Percentiles rank a stretch among this genome's conserved stretches.
phyloP scores from a whole-genome alignment of 2,888 invertebrate genomes.

The Tipula unca region DNA sequence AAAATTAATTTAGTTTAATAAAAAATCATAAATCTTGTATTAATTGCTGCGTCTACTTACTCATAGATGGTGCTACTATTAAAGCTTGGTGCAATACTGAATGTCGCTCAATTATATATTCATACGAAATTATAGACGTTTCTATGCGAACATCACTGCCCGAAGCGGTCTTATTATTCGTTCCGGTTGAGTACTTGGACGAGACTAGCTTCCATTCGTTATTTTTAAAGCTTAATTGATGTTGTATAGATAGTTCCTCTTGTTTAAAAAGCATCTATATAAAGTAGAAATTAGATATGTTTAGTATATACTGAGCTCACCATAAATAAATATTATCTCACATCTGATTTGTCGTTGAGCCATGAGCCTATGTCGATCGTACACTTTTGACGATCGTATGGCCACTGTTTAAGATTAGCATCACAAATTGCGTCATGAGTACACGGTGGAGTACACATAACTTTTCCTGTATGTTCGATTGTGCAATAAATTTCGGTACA shows the following conservation, averaged over 20 bases:
- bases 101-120: conserved; percentile 50
- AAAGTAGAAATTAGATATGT: background rate
- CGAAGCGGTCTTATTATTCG: conserved; percentile 45
- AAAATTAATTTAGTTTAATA: conserved; percentile 44
- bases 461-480: conserved; percentile 46
- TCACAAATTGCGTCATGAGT: conserved; percentile 51
- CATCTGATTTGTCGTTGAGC: conserved; percentile 50
- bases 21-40: conserved; percentile 42
- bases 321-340: conserved; percentile 38
- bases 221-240: conserved; percentile 30
- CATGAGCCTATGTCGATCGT: conserved; percentile 56
- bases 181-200: conserved; percentile 42
- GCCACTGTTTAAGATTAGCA: conserved; percentile 52
- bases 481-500: conserved; percentile 46
- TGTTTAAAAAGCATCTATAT: background rate
- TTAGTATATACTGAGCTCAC: background rate
- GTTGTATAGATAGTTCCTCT: background rate
- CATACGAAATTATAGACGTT: conserved; percentile 34
- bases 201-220: conserved; percentile 45
- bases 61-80: conserved; percentile 25
- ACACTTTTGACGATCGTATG: conserved; percentile 59
- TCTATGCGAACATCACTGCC: conserved; percentile 49
- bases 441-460: conserved; percentile 53
- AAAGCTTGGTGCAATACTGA: conserved; percentile 44
- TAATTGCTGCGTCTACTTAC: conserved; percentile 43